These are phyloP conservation scores for Eubucco bourcierii DNA, from an alignment of 2,113 vertebrate genomes.

Conservation along the genomic window DNA sequence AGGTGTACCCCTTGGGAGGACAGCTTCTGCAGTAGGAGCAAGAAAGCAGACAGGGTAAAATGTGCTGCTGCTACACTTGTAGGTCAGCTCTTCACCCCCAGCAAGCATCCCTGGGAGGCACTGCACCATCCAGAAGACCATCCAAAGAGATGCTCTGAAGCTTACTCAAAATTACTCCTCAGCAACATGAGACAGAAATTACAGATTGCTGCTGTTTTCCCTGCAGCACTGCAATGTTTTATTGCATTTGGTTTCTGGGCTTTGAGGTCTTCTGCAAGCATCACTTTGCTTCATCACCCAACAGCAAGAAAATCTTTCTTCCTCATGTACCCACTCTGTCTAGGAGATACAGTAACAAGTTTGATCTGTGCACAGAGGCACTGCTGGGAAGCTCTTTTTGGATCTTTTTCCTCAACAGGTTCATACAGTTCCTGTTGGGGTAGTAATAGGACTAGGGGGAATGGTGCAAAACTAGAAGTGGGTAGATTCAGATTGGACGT, in stretches of 20 bases:
- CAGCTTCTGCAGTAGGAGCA: background rate
- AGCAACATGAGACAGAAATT: background rate
- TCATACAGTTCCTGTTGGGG: background rate
- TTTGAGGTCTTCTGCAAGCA: background rate
- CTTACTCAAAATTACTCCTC: background rate
- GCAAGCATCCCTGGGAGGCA: background rate
- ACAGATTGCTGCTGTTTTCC: background rate
- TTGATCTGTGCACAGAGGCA: too few species aligned
- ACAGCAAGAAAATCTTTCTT: background rate
- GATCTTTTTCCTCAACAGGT: background rate
- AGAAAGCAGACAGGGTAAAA: background rate
- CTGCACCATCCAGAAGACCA: background rate
- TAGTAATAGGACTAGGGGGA: too few species aligned
- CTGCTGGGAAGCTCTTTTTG: background rate
- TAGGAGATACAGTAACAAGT: background rate
- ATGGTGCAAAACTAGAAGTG: too few species aligned
- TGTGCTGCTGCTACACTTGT: rapidly evolving
- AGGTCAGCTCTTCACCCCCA: background rate
- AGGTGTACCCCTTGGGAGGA: background rate
- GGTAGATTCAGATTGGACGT: too few species aligned
- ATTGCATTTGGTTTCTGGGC: background rate
- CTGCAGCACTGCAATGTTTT: rapidly evolving
- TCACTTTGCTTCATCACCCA: background rate
- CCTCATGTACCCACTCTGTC: background rate
- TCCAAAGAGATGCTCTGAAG: background rate